These are phyloP conservation scores for Lordiphosa fenestrarum DNA, from an alignment of 2,888 invertebrate species.

Conservation along the genomic window DNA sequence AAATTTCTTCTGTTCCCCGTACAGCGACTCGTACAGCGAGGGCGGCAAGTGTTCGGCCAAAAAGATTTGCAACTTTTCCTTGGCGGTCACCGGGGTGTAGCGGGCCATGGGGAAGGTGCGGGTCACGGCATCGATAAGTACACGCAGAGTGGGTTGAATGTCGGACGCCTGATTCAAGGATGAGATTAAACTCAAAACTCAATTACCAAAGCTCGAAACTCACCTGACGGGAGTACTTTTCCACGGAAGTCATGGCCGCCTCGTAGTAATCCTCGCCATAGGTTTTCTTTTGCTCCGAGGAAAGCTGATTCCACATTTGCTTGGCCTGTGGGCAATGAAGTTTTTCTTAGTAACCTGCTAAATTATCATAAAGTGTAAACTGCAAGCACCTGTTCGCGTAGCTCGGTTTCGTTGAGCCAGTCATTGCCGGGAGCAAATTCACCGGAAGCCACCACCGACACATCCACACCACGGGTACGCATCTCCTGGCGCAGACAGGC, in stretches of 20 bases:
- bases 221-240: slow-evolving; percentile 87
- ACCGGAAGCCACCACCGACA: slow-evolving; percentile 91
- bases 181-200: slow-evolving; percentile 30
- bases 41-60: slow-evolving; percentile 90
- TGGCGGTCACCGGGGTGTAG: slow-evolving; percentile 90
- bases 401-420: slow-evolving; percentile 86
- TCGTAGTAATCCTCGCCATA: slow-evolving; percentile 93
- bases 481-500: slow-evolving; percentile 90
- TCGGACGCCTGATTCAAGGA: slow-evolving; percentile 84
- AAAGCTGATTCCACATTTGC: slow-evolving; percentile 90
- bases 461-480: slow-evolving; percentile 89
- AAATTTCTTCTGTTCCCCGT: slow-evolving; percentile 79
- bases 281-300: slow-evolving; percentile 88
- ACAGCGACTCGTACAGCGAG: slow-evolving; percentile 90
- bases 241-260: slow-evolving; percentile 88
- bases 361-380: slow-evolving; percentile 56
- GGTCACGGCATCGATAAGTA: slow-evolving; percentile 88
- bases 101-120: slow-evolving; percentile 91
- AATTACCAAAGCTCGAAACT: no score
- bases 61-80: slow-evolving; percentile 89
- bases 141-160: slow-evolving; percentile 87
- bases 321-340: slow-evolving; percentile 82
- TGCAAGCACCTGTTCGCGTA: slow-evolving; percentile 82
- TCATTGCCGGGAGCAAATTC: slow-evolving; percentile 91
- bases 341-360: no score